A percentile compares a stretch with the other conserved stretches of the same genome.
Conservation (phyloP, 2,797 vertebrate genomes). For the Anguilla marmorata region DNA sequence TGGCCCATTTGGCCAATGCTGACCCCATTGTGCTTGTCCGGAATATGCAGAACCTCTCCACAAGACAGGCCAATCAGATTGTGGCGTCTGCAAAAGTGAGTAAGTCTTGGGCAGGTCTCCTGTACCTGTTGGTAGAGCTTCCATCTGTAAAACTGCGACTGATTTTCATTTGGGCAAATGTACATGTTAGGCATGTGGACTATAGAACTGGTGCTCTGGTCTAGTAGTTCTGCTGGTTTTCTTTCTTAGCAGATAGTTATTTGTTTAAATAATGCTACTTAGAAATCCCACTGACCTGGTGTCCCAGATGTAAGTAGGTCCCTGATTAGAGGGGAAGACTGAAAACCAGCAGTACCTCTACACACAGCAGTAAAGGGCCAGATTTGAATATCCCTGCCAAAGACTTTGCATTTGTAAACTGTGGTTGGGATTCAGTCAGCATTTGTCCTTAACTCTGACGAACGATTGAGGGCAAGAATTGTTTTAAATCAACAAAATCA, state of each 20-base stretch:
- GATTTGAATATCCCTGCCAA: too few species aligned
- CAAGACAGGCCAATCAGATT: constrained; percentile 83
- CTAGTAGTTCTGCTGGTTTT: background rate
- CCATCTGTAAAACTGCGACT: background rate
- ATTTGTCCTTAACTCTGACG: background rate
- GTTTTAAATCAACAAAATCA: background rate
- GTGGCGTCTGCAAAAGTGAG: constrained; percentile 89
- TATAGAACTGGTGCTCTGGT: background rate
- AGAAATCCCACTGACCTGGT: background rate
- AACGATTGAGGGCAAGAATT: background rate
- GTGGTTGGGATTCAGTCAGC: background rate
- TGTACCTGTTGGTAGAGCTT: background rate
- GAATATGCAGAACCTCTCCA: constrained; percentile 78
- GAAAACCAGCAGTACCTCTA: background rate
- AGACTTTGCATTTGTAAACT: too few species aligned
- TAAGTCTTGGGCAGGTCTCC: background rate
- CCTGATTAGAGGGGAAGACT: background rate
- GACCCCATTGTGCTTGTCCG: constrained; percentile 75
- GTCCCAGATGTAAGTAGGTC: background rate
- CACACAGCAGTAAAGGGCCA: too few species aligned
- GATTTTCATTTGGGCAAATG: background rate
- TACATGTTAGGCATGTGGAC: background rate
- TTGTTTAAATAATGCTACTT: background rate
- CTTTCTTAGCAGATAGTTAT: background rate
- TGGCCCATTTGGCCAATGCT: constrained; percentile 86